These are phyloP conservation scores for Tetranychus piercei DNA, from an alignment of 2,888 invertebrate species.

Conservation along the genomic window DNA sequence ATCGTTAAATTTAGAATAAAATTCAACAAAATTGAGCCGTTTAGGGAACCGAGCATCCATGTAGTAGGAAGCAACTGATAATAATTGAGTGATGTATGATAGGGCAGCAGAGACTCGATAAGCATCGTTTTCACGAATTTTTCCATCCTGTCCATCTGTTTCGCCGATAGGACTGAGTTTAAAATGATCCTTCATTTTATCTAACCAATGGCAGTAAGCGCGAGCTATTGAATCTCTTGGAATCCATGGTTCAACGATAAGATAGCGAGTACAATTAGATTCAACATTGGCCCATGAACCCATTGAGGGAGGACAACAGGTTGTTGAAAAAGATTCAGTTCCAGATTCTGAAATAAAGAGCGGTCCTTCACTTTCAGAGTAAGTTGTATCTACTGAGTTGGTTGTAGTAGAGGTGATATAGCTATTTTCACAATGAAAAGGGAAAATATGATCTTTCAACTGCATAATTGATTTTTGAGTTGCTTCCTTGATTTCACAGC, in stretches of 20 bases:
- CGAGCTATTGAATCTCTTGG: slow-evolving; percentile 67
- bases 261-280: slow-evolving; percentile 1
- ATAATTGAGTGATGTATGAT: slow-evolving; percentile 65
- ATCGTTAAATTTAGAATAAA: not conserved
- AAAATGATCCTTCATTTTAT: not conserved
- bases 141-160: not conserved
- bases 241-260: slow-evolving; percentile 62
- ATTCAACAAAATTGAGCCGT: slow-evolving; percentile 22
- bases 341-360: not conserved
- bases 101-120: slow-evolving; percentile 60
- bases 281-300: slow-evolving; percentile 9
- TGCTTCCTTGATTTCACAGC: not conserved
- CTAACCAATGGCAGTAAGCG: slow-evolving; percentile 49
- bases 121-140: slow-evolving; percentile 34
- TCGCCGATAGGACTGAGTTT: not conserved
- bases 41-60: slow-evolving; percentile 62
- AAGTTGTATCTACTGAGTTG: not conserved
- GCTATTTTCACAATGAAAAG: not conserved
- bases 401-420: not conserved
- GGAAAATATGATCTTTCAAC: not conserved
- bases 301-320: slow-evolving; percentile 4
- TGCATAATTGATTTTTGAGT: not conserved
- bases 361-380: not conserved
- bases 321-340: not conserved
- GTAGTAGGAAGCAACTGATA: slow-evolving; percentile 59